Base-by-base conservation (phyloP, 2,113 vertebrate species). In the Pomatostomus ruficeps region DNA sequence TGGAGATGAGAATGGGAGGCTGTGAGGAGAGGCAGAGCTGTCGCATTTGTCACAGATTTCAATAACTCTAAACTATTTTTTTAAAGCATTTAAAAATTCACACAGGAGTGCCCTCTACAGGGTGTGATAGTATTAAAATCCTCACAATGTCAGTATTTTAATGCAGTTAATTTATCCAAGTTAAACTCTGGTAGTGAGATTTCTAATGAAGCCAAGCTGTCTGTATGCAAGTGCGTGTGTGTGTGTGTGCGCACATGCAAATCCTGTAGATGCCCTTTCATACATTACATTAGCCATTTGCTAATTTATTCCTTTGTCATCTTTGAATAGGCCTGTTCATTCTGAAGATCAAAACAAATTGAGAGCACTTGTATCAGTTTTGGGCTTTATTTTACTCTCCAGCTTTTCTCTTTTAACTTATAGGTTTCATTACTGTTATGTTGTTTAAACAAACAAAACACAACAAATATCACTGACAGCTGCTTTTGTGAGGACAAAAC, bases 121-220 rank as follows among this genome's bases (percentile, higher is more conserved):
- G 94, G 89, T 85, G 52, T 89, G 59, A 43, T 96, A 97, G 97
- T 97, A 96, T 93, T 96, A 93, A 96, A 94, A 88, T 93, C 91
- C 96, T 97, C 97, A 97, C 97, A 77, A 28, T 67, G 95, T 97
- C 98, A 97, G 97, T 98, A 96, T 98, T 98, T 98, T 91, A 90
- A 89, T 65, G 87, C 90, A 96, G 93, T 96, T 98, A 97, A 97
- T 97, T 98, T 97, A 97, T 97, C 97, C 79, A 93, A 96, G 94
- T 97, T 97, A 89, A 96, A 95, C 86, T 81, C 93, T 55, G 71
- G 57, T 92, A 95, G 90, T 84, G 74, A 85, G 88, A 95, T 97
- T 97, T 95, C 74, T 95, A 91, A 96, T 43, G 77, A 79, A 82
- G 89, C 88, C 86, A 43, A 86, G 85, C 79, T 77, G 80, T 92